Evolutionary conservation across 2,113 vertebrate species (phyloP).

Genomic region (Desmodus rotundus): DNA sequence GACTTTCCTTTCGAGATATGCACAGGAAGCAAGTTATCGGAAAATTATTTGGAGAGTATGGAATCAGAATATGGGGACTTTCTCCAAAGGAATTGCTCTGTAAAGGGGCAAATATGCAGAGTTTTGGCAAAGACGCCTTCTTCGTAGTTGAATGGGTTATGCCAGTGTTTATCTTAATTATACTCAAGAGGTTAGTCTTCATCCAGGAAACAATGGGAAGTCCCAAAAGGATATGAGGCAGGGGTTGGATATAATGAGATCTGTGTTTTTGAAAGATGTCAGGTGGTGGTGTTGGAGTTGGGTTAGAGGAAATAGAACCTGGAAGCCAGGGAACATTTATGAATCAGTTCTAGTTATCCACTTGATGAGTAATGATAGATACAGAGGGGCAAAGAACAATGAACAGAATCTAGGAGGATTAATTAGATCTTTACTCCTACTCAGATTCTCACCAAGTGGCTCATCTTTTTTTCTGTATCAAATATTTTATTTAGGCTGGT

Average conservation of each 20-base stretch:
- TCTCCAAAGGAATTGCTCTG: background rate
- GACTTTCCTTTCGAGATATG: background rate
- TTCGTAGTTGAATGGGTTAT: background rate
- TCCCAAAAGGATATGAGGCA: background rate
- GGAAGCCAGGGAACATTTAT: slow-evolving; percentile 22
- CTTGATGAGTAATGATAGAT: background rate
- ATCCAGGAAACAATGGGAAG: background rate
- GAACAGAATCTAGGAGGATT: background rate
- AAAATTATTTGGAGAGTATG: slow-evolving; percentile 5
- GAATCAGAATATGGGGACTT: slow-evolving; percentile 9
- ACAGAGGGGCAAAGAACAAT: slow-evolving; percentile 12
- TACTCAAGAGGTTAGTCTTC: slow-evolving; percentile 18
- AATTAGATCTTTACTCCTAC: background rate
- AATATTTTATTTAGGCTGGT: background rate
- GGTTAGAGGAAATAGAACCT: background rate
- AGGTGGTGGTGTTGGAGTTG: background rate
- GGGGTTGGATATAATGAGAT: background rate
- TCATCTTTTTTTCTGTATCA: slow-evolving; percentile 29
- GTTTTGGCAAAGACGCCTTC: slow-evolving; percentile 27
- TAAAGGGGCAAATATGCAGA: background rate
- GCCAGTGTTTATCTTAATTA: slow-evolving; percentile 27
- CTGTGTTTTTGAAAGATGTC: background rate
- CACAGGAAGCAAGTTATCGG: background rate
- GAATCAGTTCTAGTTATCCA: background rate
- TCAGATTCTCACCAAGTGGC: background rate